phyloP scores from a whole-genome alignment of 2,888 invertebrate species.

The Drosophila mettleri region DNA sequence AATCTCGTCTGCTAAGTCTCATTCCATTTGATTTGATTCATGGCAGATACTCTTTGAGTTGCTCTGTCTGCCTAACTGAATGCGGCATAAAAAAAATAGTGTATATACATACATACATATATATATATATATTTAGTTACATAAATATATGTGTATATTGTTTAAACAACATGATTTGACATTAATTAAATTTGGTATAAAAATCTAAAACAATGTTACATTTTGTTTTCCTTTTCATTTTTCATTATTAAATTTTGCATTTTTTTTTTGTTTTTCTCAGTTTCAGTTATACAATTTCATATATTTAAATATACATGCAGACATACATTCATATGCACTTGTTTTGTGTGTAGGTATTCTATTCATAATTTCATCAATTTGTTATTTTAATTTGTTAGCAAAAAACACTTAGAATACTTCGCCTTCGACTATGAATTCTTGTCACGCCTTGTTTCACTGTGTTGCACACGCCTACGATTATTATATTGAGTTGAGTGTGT shows the following conservation, averaged over 20 bases:
- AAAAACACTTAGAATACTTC: constrained; percentile 70
- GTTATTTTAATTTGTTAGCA: constrained; percentile 71
- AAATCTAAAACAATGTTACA: constrained; percentile 78
- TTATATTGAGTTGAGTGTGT: constrained; percentile 12
- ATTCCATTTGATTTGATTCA: constrained; percentile 4
- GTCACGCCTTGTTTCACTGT: constrained; percentile 26
- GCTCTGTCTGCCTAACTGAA: constrained; percentile 27
- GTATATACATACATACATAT: constrained; percentile 27
- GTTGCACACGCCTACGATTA: constrained; percentile 26
- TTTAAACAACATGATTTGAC: constrained; percentile 62
- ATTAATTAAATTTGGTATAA: constrained; percentile 76
- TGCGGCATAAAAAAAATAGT: constrained; percentile 48
- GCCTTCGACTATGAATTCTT: constrained; percentile 43
- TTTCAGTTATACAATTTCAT: constrained; percentile 40
- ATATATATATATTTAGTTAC: constrained; percentile 10
- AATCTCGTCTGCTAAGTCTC: constrained; percentile 16
- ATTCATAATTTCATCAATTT: constrained; percentile 62
- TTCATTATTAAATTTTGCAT: constrained; percentile 6
- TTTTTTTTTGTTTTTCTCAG: constrained; percentile 16
- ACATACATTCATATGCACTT: constrained; percentile 31
- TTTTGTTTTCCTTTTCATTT: constrained; percentile 23
- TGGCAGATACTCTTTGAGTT: constrained; percentile 41
- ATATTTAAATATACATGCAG: constrained; percentile 24
- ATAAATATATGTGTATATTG: constrained; percentile 41
- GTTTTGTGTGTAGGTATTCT: constrained; percentile 46